Percentiles rank a stretch among this genome's conserved stretches.
Conservation (phyloP, 2,888 invertebrate genomes). For the Lepidochrysops patricia region DNA sequence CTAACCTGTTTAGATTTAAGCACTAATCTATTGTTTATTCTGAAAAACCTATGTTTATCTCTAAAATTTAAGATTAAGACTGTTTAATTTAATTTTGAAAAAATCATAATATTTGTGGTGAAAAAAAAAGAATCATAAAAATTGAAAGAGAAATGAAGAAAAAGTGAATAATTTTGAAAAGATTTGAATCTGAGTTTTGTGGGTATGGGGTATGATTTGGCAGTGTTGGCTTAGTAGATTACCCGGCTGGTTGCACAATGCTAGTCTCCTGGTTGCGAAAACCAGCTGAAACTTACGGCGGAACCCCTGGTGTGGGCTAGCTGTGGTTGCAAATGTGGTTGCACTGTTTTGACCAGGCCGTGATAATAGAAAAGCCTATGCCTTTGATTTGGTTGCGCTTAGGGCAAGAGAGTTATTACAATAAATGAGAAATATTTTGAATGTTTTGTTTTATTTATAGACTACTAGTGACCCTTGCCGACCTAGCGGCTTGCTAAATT, state of each 20-base stretch:
- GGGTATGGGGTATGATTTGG: background rate
- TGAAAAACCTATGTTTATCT: background rate
- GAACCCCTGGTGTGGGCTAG: constrained; percentile 12
- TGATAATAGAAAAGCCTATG: constrained; percentile 6
- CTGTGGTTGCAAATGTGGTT: background rate
- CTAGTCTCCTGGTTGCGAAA: background rate
- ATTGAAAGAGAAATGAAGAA: background rate
- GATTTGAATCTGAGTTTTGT: background rate
- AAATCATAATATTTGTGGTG: background rate
- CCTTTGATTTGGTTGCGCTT: background rate
- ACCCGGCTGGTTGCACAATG: constrained; percentile 7
- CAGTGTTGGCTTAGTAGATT: constrained; percentile 10
- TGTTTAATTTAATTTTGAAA: background rate
- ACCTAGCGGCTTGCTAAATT: no score
- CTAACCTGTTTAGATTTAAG: background rate
- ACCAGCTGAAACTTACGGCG: constrained; percentile 5
- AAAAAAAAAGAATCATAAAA: background rate
- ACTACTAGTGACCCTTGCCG: no score
- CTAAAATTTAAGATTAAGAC: background rate
- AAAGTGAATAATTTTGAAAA: background rate
- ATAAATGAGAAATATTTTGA: constrained; percentile 4
- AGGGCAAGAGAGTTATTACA: background rate
- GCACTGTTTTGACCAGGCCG: constrained; percentile 3
- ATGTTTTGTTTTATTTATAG: constrained; percentile 4
- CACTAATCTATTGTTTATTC: background rate